phyloP scores from a whole-genome alignment of 92 coral and sea anemone genomes.

The Paragorgia papillata region DNA sequence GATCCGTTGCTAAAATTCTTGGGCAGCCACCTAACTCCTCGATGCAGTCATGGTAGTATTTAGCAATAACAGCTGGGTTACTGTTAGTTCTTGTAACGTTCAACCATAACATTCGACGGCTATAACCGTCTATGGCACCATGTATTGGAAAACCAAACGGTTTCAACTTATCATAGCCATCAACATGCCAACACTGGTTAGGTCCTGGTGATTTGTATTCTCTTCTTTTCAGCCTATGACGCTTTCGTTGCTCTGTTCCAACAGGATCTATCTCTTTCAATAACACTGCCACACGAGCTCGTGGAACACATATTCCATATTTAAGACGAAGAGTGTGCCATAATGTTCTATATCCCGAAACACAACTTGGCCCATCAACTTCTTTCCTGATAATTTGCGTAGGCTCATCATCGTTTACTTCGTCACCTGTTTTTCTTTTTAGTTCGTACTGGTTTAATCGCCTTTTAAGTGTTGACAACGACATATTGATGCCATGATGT shows the following conservation, averaged over 20 bases:
- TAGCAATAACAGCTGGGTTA: conserved; percentile 49
- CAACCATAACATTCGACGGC: conserved; percentile 44
- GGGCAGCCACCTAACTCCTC: conserved; percentile 57
- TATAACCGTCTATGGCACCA: conserved; percentile 26
- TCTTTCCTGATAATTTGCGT: conserved; percentile 29
- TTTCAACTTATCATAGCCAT: conserved; percentile 33
- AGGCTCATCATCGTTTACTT: conserved; percentile 32
- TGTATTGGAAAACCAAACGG: conserved; percentile 26
- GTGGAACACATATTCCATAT: conserved; percentile 41
- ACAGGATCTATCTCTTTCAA: conserved; percentile 39
- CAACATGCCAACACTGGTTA: conserved; percentile 56
- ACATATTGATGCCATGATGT: conserved; percentile 39
- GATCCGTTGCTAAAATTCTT: conserved; percentile 53
- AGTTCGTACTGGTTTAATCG: conserved; percentile 38
- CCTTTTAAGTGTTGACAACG: conserved; percentile 48
- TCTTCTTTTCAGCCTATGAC: conserved; percentile 47
- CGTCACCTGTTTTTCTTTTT: conserved; percentile 22
- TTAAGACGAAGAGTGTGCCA: conserved; percentile 50
- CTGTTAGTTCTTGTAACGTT: conserved; percentile 61
- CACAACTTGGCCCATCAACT: conserved; percentile 44
- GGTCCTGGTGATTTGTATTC: conserved; percentile 47
- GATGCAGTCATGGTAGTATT: conserved; percentile 48
- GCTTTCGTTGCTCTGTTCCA: conserved; percentile 49
- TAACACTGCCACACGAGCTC: conserved; percentile 14
- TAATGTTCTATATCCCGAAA: conserved; percentile 45